Percentiles rank a stretch among this genome's conserved stretches.
Evolutionary conservation across 2,113 vertebrate genomes (phyloP).

Genomic region (Laticauda colubrina): DNA sequence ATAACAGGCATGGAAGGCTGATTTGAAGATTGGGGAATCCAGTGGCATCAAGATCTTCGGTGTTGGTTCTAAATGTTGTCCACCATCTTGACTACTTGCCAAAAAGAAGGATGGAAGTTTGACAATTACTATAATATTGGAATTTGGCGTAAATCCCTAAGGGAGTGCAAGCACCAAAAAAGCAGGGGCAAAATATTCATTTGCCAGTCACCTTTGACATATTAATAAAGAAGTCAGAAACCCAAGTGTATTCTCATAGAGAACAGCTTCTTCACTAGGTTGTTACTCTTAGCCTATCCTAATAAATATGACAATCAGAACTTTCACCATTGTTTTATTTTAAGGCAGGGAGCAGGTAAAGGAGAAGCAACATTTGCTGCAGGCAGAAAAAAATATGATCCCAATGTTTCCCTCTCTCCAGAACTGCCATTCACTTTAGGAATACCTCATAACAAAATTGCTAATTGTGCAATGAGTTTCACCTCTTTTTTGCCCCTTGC

Average conservation of each 20-base stretch:
- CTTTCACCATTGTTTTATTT: not conserved
- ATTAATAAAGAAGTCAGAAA: not conserved
- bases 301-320: not conserved
- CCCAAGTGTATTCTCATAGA: not conserved
- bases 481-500: not conserved
- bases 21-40: not conserved
- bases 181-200: not conserved
- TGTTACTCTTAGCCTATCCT: not conserved
- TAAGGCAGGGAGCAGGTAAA: not conserved
- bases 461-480: not conserved
- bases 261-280: not conserved
- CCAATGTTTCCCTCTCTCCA: not conserved
- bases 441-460: not conserved
- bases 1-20: not conserved
- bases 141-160: not conserved
- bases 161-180: not conserved
- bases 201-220: not conserved
- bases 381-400: not conserved
- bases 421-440: not conserved
- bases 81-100: not conserved
- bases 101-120: not conserved
- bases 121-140: not conserved
- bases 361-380: too few species aligned
- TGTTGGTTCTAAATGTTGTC: not conserved
- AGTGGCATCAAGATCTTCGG: not conserved